Base-by-base conservation (phyloP, 2,113 vertebrate genomes). In the Nannospalax galili region DNA sequence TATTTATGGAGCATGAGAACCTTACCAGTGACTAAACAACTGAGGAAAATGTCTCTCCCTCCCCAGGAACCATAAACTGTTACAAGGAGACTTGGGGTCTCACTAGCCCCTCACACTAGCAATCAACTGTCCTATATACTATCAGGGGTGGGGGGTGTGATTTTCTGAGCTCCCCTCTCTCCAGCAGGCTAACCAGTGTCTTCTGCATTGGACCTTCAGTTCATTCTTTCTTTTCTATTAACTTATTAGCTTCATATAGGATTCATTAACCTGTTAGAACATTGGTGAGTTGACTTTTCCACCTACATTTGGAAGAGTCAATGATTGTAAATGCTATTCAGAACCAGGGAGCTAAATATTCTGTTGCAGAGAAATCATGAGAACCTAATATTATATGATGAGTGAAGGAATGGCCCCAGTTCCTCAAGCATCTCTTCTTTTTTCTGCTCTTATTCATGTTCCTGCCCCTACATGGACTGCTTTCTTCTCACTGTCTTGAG, bases 211-310 rank as follows among this genome's bases (percentile, higher is more conserved):
- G 73, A 60, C 17, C 0, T 85, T 60, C 58, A 10, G 24, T 42
- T 40, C 88, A 37, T 40, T 15, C 19, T 78, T 78, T 5, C 14
- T 48, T 56, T 92, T 90, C n/a, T n/a, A n/a, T n/a, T n/a, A n/a
- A n/a, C n/a, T n/a, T n/a, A n/a, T n/a, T n/a, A n/a, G n/a, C n/a
- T n/a, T n/a, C n/a, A n/a, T n/a, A n/a, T n/a, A n/a, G n/a, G n/a
- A n/a, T n/a, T n/a, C n/a, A n/a, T n/a, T n/a, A n/a, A n/a, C n/a
- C n/a, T n/a, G n/a, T n/a, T n/a, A n/a, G n/a, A n/a, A 20, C 37
- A n/a, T 72, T 11, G 92, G 32, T 65, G 22, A 86, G 20, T 37
- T 77, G 17, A 96, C 37, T 42, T 78, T 60, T 82, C 56, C 75
- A 42, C 16, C 67, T 52, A 78, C 1, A 65, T n/a, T n/a, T n/a